These are phyloP conservation scores for Zhuqinia jingwanae DNA, from an alignment of 2,888 invertebrate species.

Conservation along the genomic window DNA sequence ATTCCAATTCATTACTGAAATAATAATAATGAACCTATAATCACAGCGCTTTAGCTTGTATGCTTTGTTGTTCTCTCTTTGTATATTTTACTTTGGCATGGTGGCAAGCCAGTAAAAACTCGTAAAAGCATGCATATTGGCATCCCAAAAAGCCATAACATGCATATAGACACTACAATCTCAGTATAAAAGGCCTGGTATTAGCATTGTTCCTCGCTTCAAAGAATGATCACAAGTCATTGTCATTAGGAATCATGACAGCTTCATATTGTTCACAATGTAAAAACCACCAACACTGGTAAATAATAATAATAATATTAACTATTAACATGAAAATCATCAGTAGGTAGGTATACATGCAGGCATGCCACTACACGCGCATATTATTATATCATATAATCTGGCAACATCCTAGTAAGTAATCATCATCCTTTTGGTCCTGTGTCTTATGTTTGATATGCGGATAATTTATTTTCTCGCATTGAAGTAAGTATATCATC, in stretches of 20 bases:
- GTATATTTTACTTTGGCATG: constrained; percentile 47
- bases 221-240: constrained; percentile 68
- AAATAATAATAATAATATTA: background rate
- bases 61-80: too few species aligned
- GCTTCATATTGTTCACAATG: constrained; percentile 50
- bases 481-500: too few species aligned
- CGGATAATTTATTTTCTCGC: too few species aligned
- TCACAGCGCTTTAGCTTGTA: too few species aligned
- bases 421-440: background rate
- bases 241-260: constrained; percentile 69
- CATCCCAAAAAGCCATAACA: background rate
- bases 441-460: too few species aligned
- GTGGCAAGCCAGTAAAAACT: constrained; percentile 25
- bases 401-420: background rate
- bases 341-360: background rate
- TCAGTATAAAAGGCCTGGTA: background rate
- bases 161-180: constrained; percentile 3
- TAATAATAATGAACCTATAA: constrained; percentile 35
- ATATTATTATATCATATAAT: constrained; percentile 51
- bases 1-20: constrained; percentile 64
- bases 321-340: background rate
- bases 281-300: background rate
- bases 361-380: background rate
- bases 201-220: constrained; percentile 13
- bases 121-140: constrained; percentile 36